Evolutionary conservation across 1,140 invertebrate species (phyloP).

Genomic region (Daktulosphaira vitifoliae): DNA sequence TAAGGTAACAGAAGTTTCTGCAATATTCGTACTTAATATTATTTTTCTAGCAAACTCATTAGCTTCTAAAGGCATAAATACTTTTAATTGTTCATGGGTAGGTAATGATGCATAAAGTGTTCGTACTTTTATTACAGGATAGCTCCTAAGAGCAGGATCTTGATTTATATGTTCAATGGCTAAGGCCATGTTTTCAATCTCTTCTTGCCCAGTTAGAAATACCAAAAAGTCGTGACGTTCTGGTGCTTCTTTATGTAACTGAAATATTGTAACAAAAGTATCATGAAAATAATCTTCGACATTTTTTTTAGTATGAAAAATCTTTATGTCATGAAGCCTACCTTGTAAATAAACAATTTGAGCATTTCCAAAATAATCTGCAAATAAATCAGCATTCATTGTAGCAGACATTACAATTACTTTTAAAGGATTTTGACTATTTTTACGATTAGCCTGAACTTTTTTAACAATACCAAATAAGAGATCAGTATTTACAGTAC

Average conservation of each 20-base stretch:
- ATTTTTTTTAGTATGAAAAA: constrained; percentile 60
- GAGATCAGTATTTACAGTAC: constrained; percentile 91
- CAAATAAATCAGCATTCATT: constrained; percentile 90
- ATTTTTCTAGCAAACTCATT: constrained; percentile 65
- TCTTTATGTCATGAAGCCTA: constrained; percentile 71
- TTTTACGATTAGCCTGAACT: constrained; percentile 62
- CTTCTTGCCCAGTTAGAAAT: constrained; percentile 98
- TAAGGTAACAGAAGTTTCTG: constrained; percentile 95
- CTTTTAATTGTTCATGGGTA: constrained; percentile 64
- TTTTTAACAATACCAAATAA: constrained; percentile 74
- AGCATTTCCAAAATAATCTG: constrained; percentile 78
- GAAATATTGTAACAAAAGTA: constrained; percentile 77
- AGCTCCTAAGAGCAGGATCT: constrained; percentile 38
- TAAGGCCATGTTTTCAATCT: constrained; percentile 81
- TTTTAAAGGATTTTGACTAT: constrained; percentile 55
- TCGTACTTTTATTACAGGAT: constrained; percentile 38
- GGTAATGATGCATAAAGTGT: constrained; percentile 77
- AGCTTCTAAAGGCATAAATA: constrained; percentile 57
- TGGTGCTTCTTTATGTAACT: constrained; percentile 77
- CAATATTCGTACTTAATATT: constrained; percentile 94
- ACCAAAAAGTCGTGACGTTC: constrained; percentile 81
- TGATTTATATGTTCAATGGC: constrained; percentile 49
- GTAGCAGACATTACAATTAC: constrained; percentile 89
- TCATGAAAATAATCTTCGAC: constrained; percentile 79
- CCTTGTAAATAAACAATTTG: constrained; percentile 84